phyloP scores from a whole-genome alignment of 2,888 invertebrate species.

The Noctuana brunneofusca region DNA sequence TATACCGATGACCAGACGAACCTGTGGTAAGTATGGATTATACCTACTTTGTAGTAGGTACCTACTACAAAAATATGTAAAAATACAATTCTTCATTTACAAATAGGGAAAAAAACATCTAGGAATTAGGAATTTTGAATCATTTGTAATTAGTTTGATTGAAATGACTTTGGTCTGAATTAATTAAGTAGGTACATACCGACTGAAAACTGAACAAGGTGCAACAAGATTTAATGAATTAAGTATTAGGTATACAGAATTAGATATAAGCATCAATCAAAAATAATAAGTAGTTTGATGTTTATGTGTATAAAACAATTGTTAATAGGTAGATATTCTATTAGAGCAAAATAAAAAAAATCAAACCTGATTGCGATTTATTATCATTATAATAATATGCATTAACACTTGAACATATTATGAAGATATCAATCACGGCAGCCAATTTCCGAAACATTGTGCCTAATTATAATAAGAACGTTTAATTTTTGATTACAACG shows the following conservation, averaged over 20 bases:
- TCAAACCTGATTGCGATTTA: constrained; percentile 58
- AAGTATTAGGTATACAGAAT: not conserved
- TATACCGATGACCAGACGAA: not conserved
- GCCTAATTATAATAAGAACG: constrained; percentile 26
- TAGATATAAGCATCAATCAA: constrained; percentile 2
- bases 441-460: constrained; percentile 59
- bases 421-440: constrained; percentile 50
- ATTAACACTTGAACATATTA: constrained; percentile 46
- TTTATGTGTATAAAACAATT: not conserved
- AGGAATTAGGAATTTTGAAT: no score
- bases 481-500: constrained; percentile 18
- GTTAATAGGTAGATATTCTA: not conserved
- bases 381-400: constrained; percentile 39
- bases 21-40: no score
- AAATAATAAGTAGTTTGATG: not conserved
- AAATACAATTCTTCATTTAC: no score
- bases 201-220: constrained; percentile 46
- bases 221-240: constrained; percentile 43
- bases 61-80: no score
- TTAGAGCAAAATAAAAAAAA: not conserved
- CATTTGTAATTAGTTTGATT: constrained; percentile 8
- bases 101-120: no score
- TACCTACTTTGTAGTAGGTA: no score
- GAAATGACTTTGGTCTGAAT: constrained; percentile 27
- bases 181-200: no score